Conservation (phyloP, 2,113 vertebrate genomes). For the Asarcornis scutulata region DNA sequence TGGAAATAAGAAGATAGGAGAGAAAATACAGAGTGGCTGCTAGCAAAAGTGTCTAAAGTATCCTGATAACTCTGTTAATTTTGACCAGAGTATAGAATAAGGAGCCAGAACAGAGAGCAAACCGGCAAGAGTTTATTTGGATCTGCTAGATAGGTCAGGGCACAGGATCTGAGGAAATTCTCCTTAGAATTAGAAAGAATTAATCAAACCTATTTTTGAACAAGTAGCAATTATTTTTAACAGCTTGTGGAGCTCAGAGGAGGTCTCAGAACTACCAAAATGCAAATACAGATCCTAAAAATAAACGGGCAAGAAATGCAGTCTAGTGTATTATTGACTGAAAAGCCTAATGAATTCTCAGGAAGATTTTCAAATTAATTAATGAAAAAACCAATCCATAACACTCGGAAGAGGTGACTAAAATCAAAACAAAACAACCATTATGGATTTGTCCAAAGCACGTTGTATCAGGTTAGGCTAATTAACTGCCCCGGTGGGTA, state of each 20-base stretch:
- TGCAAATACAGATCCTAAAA: conserved; percentile 14
- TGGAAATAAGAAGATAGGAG: neutral
- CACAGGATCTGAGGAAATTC: neutral
- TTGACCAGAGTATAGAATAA: neutral
- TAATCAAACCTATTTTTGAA: neutral
- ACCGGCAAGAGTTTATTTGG: neutral
- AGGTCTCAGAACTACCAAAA: conserved; percentile 22
- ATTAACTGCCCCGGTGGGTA: neutral
- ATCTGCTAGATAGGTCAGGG: neutral
- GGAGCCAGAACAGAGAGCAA: neutral
- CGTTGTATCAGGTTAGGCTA: neutral
- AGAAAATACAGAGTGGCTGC: neutral
- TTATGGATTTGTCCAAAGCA: neutral
- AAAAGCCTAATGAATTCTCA: neutral
- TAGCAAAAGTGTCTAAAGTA: neutral
- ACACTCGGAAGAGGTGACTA: neutral
- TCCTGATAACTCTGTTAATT: neutral
- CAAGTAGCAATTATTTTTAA: conserved; percentile 22
- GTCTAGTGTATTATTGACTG: neutral
- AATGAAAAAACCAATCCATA: neutral
- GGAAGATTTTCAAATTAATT: conserved; percentile 9
- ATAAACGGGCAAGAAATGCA: neutral
- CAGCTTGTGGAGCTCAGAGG: conserved; percentile 4
- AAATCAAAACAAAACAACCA: neutral
- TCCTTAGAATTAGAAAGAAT: neutral